Base-by-base conservation (phyloP, 2,113 vertebrate species). In the Boleophthalmus pectinirostris region DNA sequence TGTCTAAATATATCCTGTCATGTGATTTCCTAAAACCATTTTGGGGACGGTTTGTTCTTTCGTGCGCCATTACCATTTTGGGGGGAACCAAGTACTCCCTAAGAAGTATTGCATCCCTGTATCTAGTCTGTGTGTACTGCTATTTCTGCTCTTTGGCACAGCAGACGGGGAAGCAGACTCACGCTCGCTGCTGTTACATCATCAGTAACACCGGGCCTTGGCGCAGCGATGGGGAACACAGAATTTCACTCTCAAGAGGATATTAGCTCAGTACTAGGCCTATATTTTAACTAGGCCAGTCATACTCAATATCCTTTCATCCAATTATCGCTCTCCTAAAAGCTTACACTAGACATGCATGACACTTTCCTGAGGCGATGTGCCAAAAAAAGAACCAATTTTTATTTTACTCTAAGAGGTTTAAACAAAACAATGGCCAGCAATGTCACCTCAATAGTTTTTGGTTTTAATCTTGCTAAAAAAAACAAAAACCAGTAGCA, bases 141-240 rank as follows among this genome's bases (percentile, higher is more conserved):
- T 70, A 69, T 83, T 82, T 77, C 18, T 77, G 78, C 63, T 80
- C 82, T 79, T 83, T 79, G 65, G 45, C 77, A 24, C 60, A 43
- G 66, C 45, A 61, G 79, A 25, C 57, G 69, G 24, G 67, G 33
- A 72, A 53, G 51, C 70, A 60, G 8, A 15, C 72, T 66, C 57
- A 1, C 0, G 2, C 24, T 53, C 20, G 49, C 70, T 45, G 64
- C 7, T n/a, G 63, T 87, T 81, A 69, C 81, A 75, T 85, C 81
- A 73, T 16, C 15, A 13, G 57, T 25, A 54, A 73, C 82, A 82
- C 69, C 24, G 38, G 18, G 35, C 33, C 20, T 15, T 15, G 21
- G 51, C 21, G 45, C 4, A 57, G 73, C 35, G 79, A 72, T 69
- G 76, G 72, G 78, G 1, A 29, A 81, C 88, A 85, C 77, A 81